Percentiles rank a stretch among this genome's conserved stretches.
Evolutionary conservation across 2,797 vertebrate genomes (phyloP).

Genomic region (Alosa sapidissima): DNA sequence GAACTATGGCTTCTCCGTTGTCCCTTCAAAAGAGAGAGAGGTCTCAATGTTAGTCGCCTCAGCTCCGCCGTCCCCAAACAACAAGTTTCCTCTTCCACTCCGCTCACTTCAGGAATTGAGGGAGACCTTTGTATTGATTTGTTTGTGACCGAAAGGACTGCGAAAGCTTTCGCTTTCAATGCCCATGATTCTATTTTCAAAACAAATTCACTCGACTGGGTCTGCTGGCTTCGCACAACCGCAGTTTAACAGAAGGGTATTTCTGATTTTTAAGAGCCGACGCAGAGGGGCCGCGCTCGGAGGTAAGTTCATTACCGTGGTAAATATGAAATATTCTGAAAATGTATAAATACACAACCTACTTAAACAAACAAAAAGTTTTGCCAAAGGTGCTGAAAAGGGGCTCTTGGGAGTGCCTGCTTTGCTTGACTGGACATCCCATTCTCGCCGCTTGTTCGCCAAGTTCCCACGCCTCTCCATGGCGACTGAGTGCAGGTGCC

Average conservation of each 20-base stretch:
- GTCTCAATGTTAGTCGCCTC: background rate
- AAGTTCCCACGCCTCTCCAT: background rate
- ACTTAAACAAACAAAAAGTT: background rate
- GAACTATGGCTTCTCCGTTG: background rate
- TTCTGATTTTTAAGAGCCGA: background rate
- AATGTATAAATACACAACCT: background rate
- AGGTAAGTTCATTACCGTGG: background rate
- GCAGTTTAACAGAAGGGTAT: background rate
- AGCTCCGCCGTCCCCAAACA: background rate
- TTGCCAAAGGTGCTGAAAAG: background rate
- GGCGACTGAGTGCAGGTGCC: slow-evolving; percentile 27
- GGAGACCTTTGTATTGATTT: slow-evolving; percentile 20
- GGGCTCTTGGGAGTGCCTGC: background rate
- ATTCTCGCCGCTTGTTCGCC: background rate
- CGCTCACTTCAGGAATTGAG: background rate
- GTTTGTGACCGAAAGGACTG: background rate
- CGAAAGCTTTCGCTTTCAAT: background rate
- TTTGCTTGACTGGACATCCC: background rate
- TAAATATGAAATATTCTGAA: background rate
- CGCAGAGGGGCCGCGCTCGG: background rate
- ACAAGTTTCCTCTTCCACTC: background rate
- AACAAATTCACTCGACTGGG: background rate
- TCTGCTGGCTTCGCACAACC: background rate
- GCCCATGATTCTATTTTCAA: background rate
- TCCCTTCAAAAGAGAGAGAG: background rate